phyloP scores from a whole-genome alignment of 2,797 vertebrate genomes.

The Xerus rutilus region DNA sequence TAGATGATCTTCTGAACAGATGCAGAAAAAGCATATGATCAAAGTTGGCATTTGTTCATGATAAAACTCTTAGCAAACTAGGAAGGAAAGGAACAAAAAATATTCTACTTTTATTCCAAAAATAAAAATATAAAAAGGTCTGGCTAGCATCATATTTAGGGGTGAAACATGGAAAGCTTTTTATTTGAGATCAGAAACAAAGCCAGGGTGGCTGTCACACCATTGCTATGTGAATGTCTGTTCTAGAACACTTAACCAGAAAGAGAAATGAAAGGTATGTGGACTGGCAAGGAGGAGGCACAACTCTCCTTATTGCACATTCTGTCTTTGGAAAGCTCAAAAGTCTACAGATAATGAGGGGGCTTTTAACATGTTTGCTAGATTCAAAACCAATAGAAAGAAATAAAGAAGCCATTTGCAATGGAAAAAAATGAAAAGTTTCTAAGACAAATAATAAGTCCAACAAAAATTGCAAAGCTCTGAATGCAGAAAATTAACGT shows the following conservation, averaged over 20 bases:
- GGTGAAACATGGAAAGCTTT: neutral
- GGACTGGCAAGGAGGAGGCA: neutral
- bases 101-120: neutral
- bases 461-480: neutral
- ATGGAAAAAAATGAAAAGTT: neutral
- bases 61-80: slow-evolving; percentile 29
- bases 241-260: neutral
- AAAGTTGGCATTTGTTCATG: neutral
- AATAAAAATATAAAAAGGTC: neutral
- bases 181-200: neutral
- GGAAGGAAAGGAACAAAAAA: neutral
- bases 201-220: neutral
- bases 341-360: slow-evolving; percentile 11
- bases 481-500: slow-evolving; percentile 38
- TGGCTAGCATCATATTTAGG: neutral
- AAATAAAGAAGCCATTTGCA: slow-evolving; percentile 50
- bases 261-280: neutral
- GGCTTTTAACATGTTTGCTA: neutral
- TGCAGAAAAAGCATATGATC: slow-evolving; percentile 15
- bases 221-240: neutral
- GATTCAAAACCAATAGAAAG: neutral
- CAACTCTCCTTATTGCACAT: neutral
- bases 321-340: neutral
- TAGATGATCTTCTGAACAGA: neutral
- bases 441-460: slow-evolving; percentile 33